Evolutionary conservation across 92 coral and sea anemone genomes (phyloP), one percentile per base, ranked within the genome.

Genomic region (Scolanthus callimorphus): DNA sequence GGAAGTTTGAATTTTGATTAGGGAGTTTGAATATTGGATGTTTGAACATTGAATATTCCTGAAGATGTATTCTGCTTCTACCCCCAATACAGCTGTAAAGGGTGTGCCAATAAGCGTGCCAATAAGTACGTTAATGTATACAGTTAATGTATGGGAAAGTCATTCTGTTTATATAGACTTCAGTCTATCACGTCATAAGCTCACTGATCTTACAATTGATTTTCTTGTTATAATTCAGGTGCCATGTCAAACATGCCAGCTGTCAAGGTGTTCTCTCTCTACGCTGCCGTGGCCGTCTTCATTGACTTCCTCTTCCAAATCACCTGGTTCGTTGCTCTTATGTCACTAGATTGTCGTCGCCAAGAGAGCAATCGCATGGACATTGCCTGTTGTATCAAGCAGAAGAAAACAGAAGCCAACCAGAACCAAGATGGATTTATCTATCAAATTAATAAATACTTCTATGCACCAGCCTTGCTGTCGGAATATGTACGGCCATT

Each of bases 191-290:
- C n/a, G n/a, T n/a, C n/a, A n/a, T n/a, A n/a, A n/a, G n/a, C n/a
- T n/a, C n/a, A n/a, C n/a, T n/a, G n/a, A n/a, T n/a, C n/a, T n/a
- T n/a, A n/a, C n/a, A n/a, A n/a, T n/a, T n/a, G n/a, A n/a, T n/a
- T n/a, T n/a, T n/a, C n/a, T n/a, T n/a, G n/a, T n/a, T n/a, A n/a
- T n/a, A n/a, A 66, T 61, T 27, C 61, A 92, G 98, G 98, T 73
- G 98, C 98, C 1, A 62, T 92, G 82, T 92, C 98, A 15, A 62
- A 68, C 23, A 92, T 92, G 98, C 98, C 98, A 27, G 98, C 98
- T 8, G 98, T 92, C 12, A 74, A 89, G 51, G 84, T 85, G 23
- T 92, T 92, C 62, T 92, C 98, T 3, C 72, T 88, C 38, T 92
- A 92, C 51, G 98, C 98, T 0, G 85, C 94, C 2, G 85, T 74